Base-by-base conservation (phyloP, 2,113 vertebrate genomes). In the Oncorhynchus tshawytscha region DNA sequence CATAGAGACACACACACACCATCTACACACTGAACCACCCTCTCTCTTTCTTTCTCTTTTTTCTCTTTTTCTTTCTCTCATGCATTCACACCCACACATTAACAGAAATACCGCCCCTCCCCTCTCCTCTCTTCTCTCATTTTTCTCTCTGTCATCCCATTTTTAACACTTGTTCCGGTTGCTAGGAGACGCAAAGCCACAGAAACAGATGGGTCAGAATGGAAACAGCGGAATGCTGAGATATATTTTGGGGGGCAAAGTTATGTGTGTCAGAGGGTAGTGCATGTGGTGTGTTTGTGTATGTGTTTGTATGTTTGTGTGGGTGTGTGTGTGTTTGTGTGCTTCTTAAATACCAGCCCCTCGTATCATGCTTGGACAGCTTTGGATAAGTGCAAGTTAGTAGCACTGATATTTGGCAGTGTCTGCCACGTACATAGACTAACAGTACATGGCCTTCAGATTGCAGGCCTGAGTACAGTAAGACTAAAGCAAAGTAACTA, bases 101-200 rank as follows among this genome's bases (percentile, higher is more conserved):
- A 31, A 59, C 59, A 25, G 15, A 77, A 27, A 77, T 34, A 77
- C 67, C 51, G 22, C 22, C n/a, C 45, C 57, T 18, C 31, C n/a
- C 62, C 76, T 51, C 66, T 31, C 34, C 85, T 71, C 78, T 83
- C 76, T 64, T 76, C 85, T 78, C 81, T 86, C 83, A 76, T 82
- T 76, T 80, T 27, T 86, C 86, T 87, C 86, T 90, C 87, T 89
- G 87, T 90, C 89, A 89, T 91, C 82, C 88, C 90, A 88, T 86
- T 83, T 93, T 91, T 88, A 92, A 92, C 90, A 93, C 91, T 91
- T 88, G 83, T 89, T 89, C 89, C 69, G 85, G 93, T 94, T 93
- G 92, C 94, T 92, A 92, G 89, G 92, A 88, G 78, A 93, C 85
- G 24, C 85, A 89, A 93, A 91, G 91, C 88, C 86, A 90, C 78